Conservation (phyloP, 2,797 vertebrate genomes). For the Melanotaenia maccullochi region DNA sequence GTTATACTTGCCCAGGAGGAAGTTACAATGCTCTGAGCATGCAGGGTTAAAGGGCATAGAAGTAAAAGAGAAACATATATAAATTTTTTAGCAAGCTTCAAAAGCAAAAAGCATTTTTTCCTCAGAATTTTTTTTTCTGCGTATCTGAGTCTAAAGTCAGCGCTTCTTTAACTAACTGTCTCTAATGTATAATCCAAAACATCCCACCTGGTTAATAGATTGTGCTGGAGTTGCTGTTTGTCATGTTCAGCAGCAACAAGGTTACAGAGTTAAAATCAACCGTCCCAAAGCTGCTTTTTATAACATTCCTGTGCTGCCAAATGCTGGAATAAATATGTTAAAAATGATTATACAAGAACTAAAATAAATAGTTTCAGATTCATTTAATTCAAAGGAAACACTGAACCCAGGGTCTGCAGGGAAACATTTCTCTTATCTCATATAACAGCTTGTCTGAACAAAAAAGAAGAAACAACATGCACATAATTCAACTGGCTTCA, state of each 20-base stretch:
- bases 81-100: not conserved
- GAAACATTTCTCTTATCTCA: no score
- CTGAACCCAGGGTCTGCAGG: no score
- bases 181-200: not conserved
- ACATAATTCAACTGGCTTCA: not conserved
- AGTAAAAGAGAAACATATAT: not conserved
- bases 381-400: no score
- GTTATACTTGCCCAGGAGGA: not conserved
- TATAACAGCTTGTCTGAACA: not conserved
- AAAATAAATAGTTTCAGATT: no score
- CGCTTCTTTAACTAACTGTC: no score
- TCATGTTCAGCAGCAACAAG: not conserved
- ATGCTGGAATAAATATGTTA: no score
- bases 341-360: no score
- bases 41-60: not conserved
- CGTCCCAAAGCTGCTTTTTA: not conserved
- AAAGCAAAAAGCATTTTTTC: not conserved
- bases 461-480: not conserved
- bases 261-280: not conserved
- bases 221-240: not conserved
- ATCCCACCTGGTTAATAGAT: not conserved
- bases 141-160: not conserved
- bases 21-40: no score
- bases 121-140: not conserved
- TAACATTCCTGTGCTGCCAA: not conserved